These are phyloP conservation scores for Gymnorhina tibicen DNA, from an alignment of 2,113 vertebrate genomes.

Conservation along the genomic window DNA sequence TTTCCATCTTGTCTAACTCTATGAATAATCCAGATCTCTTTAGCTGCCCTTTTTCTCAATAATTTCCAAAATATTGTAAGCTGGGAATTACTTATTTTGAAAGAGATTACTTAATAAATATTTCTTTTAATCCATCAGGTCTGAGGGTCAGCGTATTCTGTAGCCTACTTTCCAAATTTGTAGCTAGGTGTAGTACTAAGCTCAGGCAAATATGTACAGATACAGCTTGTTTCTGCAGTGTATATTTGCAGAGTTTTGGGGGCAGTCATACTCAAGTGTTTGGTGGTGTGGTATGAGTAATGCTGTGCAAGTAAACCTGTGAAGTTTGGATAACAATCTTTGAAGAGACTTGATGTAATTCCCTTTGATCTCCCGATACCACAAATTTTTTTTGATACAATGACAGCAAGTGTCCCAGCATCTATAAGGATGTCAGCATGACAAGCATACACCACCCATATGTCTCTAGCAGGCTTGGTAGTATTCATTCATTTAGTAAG, in stretches of 20 bases:
- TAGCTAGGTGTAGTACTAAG: not conserved
- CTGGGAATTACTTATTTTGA: not conserved
- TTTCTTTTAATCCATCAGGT: not conserved
- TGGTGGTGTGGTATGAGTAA: not conserved
- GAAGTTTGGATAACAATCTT: not conserved
- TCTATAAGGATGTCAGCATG: not conserved
- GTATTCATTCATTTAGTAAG: not conserved
- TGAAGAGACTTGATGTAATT: not conserved
- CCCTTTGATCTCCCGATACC: rapidly evolving
- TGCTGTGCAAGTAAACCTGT: not conserved
- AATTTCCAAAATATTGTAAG: not conserved
- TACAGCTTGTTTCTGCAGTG: not conserved
- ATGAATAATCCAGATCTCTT: not conserved
- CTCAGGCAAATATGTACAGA: not conserved
- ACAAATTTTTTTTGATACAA: not conserved
- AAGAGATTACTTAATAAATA: not conserved
- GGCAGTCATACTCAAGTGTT: not conserved
- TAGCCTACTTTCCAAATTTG: conserved; percentile 11
- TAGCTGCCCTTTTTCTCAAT: not conserved
- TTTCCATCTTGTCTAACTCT: conserved; percentile 6
- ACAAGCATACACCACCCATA: not conserved
- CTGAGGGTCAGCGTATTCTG: not conserved
- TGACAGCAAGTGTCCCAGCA: not conserved
- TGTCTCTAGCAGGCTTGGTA: not conserved
- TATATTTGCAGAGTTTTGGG: not conserved